A percentile compares a stretch with the other conserved stretches of the same genome.
Evolutionary conservation across 2,113 vertebrate species (phyloP).

Genomic region (Triplophysa tibetana): DNA sequence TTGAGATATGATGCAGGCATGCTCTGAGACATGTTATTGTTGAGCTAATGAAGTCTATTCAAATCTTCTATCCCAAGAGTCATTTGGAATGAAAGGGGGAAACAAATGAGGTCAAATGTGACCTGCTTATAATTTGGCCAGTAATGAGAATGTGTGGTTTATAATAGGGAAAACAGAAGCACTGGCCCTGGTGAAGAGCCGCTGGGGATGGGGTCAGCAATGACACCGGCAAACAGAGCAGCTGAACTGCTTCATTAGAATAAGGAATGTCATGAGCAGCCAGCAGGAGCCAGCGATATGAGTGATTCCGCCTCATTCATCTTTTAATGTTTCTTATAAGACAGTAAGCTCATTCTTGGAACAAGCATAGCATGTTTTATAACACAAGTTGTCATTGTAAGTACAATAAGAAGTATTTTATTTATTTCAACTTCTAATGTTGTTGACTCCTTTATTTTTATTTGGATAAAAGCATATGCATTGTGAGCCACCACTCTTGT

Average conservation of each 20-base stretch:
- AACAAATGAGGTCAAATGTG: conserved; percentile 42
- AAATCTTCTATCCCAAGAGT: conserved; percentile 28
- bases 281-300: not conserved
- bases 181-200: not conserved
- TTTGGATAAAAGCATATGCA: too few species aligned
- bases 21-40: conserved; percentile 28
- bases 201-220: not conserved
- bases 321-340: too few species aligned
- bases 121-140: conserved; percentile 25
- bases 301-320: not conserved
- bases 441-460: too few species aligned
- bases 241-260: not conserved
- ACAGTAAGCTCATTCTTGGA: too few species aligned
- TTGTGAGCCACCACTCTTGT: too few species aligned
- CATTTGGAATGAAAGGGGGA: conserved; percentile 23
- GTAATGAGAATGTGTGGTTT: conserved; percentile 26
- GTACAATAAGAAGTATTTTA: too few species aligned
- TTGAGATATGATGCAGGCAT: conserved; percentile 28
- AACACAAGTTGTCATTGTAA: too few species aligned
- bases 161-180: conserved; percentile 19
- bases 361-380: too few species aligned
- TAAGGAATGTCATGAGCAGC: not conserved
- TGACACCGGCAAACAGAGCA: not conserved
- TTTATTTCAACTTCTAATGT: too few species aligned
- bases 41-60: conserved; percentile 46